These are phyloP conservation scores for Psilopogon haemacephalus DNA, from an alignment of 2,113 vertebrate genomes.

Conservation along the genomic window DNA sequence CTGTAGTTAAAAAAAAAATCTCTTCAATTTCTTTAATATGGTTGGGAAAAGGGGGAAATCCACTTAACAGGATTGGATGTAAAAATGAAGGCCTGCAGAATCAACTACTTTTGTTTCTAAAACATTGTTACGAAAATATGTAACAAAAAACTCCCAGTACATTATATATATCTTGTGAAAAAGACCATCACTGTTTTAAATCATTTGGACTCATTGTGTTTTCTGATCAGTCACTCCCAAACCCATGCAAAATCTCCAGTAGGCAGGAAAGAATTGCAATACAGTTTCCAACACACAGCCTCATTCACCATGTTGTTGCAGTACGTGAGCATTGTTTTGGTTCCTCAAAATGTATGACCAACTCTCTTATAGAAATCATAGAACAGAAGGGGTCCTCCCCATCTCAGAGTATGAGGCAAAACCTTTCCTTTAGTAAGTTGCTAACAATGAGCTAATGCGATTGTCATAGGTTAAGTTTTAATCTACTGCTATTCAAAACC, in stretches of 20 bases:
- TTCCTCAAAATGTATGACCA: background rate
- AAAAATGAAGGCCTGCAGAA: background rate
- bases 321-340: background rate
- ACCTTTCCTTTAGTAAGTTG: background rate
- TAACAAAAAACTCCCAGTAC: background rate
- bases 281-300: background rate
- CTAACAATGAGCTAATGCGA: background rate
- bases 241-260: background rate
- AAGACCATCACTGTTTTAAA: background rate
- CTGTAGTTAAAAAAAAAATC: background rate
- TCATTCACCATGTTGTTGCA: background rate
- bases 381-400: background rate
- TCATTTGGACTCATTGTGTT: rapidly evolving
- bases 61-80: background rate
- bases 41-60: background rate
- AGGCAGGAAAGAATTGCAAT: background rate
- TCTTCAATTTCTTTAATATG: background rate
- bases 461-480: no score
- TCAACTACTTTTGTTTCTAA: background rate
- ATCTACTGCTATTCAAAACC: no score
- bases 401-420: background rate
- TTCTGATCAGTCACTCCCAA: background rate
- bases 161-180: background rate
- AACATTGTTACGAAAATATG: background rate
- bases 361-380: background rate